Evolutionary conservation across 2,113 vertebrate species (phyloP), one percentile per base, ranked within the genome.

Genomic region (Oryzias celebensis): DNA sequence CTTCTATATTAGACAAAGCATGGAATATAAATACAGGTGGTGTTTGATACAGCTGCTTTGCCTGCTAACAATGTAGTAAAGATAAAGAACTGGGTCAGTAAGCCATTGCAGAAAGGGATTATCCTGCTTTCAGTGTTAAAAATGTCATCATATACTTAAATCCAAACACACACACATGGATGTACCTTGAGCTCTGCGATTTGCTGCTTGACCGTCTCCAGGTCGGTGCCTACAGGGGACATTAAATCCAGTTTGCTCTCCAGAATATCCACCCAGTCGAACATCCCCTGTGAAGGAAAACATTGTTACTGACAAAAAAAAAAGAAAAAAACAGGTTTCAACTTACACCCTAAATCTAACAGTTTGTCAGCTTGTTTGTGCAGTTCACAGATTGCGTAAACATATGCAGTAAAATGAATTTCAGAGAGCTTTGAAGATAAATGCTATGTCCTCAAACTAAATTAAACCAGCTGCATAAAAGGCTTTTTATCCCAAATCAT

Each of bases 161-260:
- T 14, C 65, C 15, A 68, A 71, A 81, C 16, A 15, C 12, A 43
- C 1, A 17, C 60, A 17, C 60, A 36, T 8, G 20, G 65, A 5
- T 20, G 54, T 94, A 99, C 97, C 96, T 99, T 99, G 28, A 98
- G 93, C 60, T 99, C 97, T 43, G 91, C 94, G 7, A 97, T 98
- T 89, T 99, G 97, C 78, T 98, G 96, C 81, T 99, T 99, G 57
- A 99, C 97, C n/a, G 96, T 98, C 85, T 98, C 95, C 80, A 99
- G 91, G 80, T 99, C 97, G 47, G 96, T 98, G 86, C 96, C 96
- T 5, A 98, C 93, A 16, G 97, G 95, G 64, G 96, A 93, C 96
- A 99, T 96, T 15, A 94, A 93, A 76, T 95, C 93, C 88, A 99
- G 91, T 89, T 96, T 99, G 81, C 88, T 86, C 64, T 94, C 95